These are phyloP conservation scores for Tenebrio molitor DNA, from an alignment of 1,140 invertebrate genomes.

Conservation along the genomic window DNA sequence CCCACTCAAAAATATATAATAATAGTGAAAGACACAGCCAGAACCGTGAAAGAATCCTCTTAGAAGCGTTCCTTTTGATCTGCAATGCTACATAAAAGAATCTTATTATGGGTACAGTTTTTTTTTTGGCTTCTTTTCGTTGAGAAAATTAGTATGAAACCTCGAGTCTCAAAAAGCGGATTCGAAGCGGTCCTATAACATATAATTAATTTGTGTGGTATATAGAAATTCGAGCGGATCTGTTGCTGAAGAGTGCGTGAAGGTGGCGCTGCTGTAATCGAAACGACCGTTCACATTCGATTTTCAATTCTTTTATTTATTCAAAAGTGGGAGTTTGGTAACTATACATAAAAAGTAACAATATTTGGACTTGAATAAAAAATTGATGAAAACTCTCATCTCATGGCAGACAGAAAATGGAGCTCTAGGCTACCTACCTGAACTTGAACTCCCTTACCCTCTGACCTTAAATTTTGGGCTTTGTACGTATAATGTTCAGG, in stretches of 20 bases:
- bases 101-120: neutral
- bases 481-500: neutral
- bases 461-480: slow-evolving; percentile 11
- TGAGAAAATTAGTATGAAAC: slow-evolving; percentile 5
- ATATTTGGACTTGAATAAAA: neutral
- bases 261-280: neutral
- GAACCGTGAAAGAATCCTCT: neutral
- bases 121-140: neutral
- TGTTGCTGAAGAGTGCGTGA: neutral
- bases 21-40: neutral
- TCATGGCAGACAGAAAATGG: neutral
- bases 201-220: neutral
- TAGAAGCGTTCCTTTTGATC: neutral
- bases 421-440: neutral
- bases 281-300: neutral
- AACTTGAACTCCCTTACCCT: slow-evolving; percentile 27
- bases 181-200: too few relatives aligned
- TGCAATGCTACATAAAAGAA: neutral
- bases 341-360: neutral
- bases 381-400: neutral
- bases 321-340: neutral
- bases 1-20: slow-evolving; percentile 17
- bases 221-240: neutral
- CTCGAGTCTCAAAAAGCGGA: too few relatives aligned
- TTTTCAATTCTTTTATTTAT: neutral